Conservation (phyloP, 2,888 invertebrate species). For the Chirona hameri region DNA sequence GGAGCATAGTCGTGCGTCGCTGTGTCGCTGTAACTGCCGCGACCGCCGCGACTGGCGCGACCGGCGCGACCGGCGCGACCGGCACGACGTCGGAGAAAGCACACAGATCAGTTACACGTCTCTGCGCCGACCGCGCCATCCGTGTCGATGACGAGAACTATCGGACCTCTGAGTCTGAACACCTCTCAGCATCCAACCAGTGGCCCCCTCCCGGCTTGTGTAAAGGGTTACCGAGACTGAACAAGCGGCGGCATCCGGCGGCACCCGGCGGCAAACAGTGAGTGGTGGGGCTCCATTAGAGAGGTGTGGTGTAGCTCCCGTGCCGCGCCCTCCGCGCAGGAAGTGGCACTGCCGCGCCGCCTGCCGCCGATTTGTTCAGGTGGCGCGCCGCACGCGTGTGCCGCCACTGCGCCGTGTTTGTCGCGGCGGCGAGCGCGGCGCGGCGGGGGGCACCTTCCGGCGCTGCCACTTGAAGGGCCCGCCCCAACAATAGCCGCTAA, state of each 20-base stretch:
- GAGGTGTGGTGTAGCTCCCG: not conserved
- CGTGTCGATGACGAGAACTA: no score
- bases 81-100: no score
- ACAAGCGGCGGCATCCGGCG: not conserved
- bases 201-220: not conserved
- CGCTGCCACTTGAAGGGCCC: conserved; percentile 11
- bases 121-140: no score
- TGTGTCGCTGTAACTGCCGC: not conserved
- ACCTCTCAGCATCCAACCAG: not conserved
- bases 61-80: not conserved
- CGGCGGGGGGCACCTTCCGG: not conserved
- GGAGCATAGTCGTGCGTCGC: not conserved
- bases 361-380: conserved; percentile 2
- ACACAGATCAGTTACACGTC: no score
- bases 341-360: not conserved
- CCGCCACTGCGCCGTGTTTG: not conserved
- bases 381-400: conserved; percentile 4
- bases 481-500: conserved; percentile 7
- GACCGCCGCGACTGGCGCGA: no score
- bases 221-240: not conserved
- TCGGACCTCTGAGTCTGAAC: not conserved
- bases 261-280: not conserved
- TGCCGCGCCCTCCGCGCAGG: not conserved
- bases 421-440: not conserved
- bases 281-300: not conserved